Evolutionary conservation across 2,888 invertebrate species (phyloP).

Genomic region (Pharmacophagus antenor): DNA sequence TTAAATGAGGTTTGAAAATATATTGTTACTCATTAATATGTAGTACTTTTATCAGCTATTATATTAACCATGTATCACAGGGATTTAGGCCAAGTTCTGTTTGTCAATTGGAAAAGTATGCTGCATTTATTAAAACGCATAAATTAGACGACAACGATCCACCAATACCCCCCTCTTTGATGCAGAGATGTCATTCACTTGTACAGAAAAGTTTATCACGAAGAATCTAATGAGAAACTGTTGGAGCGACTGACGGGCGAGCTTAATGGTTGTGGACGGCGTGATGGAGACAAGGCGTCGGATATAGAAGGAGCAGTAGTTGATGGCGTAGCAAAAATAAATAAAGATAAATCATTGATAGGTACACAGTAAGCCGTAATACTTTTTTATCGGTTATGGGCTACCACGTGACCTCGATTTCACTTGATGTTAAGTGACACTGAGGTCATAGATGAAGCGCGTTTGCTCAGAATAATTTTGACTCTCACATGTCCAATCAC

Average conservation of each 20-base stretch:
- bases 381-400: constrained; percentile 8
- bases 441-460: too few relatives aligned
- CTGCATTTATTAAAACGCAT: constrained; percentile 11
- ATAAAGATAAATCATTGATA: not conserved
- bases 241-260: constrained; percentile 34
- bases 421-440: too few relatives aligned
- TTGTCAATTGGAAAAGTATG: constrained; percentile 32
- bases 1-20: not conserved
- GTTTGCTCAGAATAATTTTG: too few relatives aligned
- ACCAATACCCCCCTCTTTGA: constrained; percentile 29
- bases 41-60: not conserved
- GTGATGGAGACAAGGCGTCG: constrained; percentile 19
- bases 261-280: constrained; percentile 32
- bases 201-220: constrained; percentile 39
- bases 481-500: too few relatives aligned
- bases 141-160: constrained; percentile 11
- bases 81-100: constrained; percentile 38
- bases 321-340: constrained; percentile 11
- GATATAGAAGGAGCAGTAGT: not conserved
- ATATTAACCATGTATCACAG: constrained; percentile 38
- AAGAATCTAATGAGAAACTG: constrained; percentile 35
- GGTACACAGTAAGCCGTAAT: constrained; percentile 8
- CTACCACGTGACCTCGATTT: too few relatives aligned
- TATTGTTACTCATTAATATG: not conserved
- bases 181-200: constrained; percentile 33